Conservation (phyloP, 2,888 invertebrate genomes). For the Erebia palarica region DNA sequence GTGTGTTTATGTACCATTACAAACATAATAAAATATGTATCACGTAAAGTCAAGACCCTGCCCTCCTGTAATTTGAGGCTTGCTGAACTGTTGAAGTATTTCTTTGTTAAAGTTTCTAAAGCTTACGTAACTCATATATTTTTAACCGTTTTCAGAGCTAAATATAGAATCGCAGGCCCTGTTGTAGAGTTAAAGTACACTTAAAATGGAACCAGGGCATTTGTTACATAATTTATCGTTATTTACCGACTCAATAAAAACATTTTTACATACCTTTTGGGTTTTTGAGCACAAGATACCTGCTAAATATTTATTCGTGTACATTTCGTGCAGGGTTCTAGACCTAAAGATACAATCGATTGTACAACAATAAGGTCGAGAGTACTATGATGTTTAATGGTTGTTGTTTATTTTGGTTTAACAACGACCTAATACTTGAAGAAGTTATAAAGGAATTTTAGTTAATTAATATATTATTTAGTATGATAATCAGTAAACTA, state of each 20-base stretch:
- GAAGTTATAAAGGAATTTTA: no score
- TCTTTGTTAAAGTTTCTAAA: constrained; percentile 16
- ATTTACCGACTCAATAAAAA: background rate
- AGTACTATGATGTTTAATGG: background rate
- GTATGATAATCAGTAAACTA: no score
- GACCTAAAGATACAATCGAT: background rate
- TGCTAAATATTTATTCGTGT: background rate
- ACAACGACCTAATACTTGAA: no score
- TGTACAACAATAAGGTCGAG: background rate
- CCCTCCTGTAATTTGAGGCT: background rate
- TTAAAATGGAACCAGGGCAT: background rate
- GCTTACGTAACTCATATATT: constrained; percentile 15
- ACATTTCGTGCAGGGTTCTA: background rate
- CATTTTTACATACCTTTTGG: no score
- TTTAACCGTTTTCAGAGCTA: constrained; percentile 11
- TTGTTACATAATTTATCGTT: background rate
- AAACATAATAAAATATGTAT: background rate
- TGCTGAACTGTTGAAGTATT: constrained; percentile 4
- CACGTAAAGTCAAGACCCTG: background rate
- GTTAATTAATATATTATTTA: no score
- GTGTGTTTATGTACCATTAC: background rate
- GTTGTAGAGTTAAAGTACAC: background rate
- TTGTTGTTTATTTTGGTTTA: background rate
- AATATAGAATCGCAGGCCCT: constrained; percentile 5
- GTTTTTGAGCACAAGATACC: no score